These are phyloP conservation scores for Rhinolophus ferrumequinum DNA, from an alignment of 2,113 vertebrate genomes.

Conservation along the genomic window DNA sequence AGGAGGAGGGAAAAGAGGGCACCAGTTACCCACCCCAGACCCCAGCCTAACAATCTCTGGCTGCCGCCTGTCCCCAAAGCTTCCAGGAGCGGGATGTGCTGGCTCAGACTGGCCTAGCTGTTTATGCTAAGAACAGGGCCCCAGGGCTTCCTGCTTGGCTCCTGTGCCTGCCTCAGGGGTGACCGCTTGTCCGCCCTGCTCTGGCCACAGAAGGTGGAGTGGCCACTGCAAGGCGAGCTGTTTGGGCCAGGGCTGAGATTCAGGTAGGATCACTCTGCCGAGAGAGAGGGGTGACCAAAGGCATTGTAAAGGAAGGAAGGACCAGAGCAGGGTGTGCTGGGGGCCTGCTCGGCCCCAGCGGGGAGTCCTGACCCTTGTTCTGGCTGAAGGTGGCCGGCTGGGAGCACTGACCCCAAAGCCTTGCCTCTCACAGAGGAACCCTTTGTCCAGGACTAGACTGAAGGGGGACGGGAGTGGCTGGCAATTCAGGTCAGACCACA, in stretches of 20 bases:
- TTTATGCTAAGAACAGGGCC: not conserved
- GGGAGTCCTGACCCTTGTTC: not conserved
- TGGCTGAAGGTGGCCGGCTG: not conserved
- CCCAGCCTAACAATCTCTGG: not conserved
- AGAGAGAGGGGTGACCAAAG: not conserved
- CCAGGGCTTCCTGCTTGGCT: conserved; percentile 32
- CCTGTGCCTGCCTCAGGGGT: not conserved
- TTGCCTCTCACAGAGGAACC: not conserved
- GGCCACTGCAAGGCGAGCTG: not conserved
- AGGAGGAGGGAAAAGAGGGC: not conserved
- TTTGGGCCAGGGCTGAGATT: not conserved
- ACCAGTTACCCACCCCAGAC: not conserved
- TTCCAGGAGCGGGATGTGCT: not conserved
- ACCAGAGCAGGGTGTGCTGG: not conserved
- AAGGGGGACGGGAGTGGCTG: not conserved
- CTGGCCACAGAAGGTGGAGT: not conserved
- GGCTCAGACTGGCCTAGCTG: not conserved
- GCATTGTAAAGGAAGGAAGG: not conserved
- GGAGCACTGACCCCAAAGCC: not conserved
- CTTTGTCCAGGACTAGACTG: not conserved
- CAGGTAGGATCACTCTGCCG: not conserved
- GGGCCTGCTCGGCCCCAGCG: not conserved
- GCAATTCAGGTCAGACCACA: not conserved
- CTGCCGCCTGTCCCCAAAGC: not conserved
- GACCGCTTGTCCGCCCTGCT: not conserved